phyloP scores from a whole-genome alignment of 1,140 invertebrate species.

The Heliconius hermathena region DNA sequence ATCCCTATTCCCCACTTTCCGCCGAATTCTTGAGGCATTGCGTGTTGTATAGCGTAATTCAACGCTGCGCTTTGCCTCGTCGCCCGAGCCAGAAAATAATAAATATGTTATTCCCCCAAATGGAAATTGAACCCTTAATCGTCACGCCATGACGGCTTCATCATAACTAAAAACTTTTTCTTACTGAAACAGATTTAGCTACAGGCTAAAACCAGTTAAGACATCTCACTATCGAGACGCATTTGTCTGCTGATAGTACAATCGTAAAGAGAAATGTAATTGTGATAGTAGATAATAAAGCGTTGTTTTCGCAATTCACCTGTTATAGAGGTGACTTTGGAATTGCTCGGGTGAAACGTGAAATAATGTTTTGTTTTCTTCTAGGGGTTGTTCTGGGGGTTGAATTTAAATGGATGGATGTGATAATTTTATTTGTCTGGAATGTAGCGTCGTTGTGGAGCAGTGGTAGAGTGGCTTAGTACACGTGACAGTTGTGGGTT shows the following conservation, averaged over 20 bases:
- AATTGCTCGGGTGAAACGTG: slow-evolving; percentile 20
- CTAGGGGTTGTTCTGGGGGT: slow-evolving; percentile 1
- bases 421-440: background rate
- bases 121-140: no score
- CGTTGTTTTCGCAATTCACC: slow-evolving; percentile 37
- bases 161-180: no score
- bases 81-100: no score
- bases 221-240: background rate
- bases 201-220: background rate
- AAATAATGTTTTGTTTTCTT: slow-evolving; percentile 33
- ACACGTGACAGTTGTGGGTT: no score
- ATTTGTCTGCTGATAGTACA: slow-evolving; percentile 33
- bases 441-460: background rate
- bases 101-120: no score
- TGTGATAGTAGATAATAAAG: slow-evolving; percentile 52
- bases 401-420: background rate
- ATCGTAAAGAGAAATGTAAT: slow-evolving; percentile 52
- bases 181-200: background rate
- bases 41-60: no score
- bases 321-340: slow-evolving; percentile 36
- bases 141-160: no score
- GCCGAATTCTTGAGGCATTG: no score
- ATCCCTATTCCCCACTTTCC: no score
- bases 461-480: background rate
- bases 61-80: no score